Percentiles rank a stretch among this genome's conserved stretches.
Evolutionary conservation across 2,888 invertebrate species (phyloP).

Genomic region (Zhuqinia jingwanae): DNA sequence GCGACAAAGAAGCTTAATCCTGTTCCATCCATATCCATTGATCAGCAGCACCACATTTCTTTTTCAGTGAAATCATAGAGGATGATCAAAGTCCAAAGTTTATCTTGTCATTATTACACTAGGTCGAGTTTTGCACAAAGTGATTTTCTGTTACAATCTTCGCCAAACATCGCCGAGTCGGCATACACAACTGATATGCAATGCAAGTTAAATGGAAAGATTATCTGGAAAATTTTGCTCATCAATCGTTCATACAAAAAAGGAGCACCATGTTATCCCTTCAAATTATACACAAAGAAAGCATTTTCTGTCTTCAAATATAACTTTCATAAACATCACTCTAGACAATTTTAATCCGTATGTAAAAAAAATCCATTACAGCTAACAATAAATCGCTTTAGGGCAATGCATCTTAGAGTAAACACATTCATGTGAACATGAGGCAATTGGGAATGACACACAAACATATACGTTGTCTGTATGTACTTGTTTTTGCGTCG

Average conservation of each 20-base stretch:
- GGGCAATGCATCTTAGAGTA: too few relatives aligned
- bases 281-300: background rate
- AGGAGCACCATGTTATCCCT: too few relatives aligned
- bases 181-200: too few relatives aligned
- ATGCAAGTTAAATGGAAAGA: background rate
- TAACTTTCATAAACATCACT: too few relatives aligned
- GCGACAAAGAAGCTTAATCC: slow-evolving; percentile 23
- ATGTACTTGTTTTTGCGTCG: too few relatives aligned
- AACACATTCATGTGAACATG: too few relatives aligned
- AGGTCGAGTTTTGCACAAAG: slow-evolving; percentile 23
- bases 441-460: too few relatives aligned
- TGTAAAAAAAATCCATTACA: too few relatives aligned
- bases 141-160: background rate
- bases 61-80: background rate
- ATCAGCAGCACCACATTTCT: background rate
- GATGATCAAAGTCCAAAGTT: slow-evolving; percentile 45
- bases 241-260: background rate
- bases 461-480: too few relatives aligned
- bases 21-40: slow-evolving; percentile 10
- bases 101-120: slow-evolving; percentile 24
- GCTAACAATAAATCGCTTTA: too few relatives aligned
- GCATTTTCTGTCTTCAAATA: too few relatives aligned
- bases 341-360: too few relatives aligned
- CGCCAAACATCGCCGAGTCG: background rate
- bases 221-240: background rate